Evolutionary conservation across 1,140 invertebrate genomes (phyloP).

Genomic region (Ectropis grisescens): DNA sequence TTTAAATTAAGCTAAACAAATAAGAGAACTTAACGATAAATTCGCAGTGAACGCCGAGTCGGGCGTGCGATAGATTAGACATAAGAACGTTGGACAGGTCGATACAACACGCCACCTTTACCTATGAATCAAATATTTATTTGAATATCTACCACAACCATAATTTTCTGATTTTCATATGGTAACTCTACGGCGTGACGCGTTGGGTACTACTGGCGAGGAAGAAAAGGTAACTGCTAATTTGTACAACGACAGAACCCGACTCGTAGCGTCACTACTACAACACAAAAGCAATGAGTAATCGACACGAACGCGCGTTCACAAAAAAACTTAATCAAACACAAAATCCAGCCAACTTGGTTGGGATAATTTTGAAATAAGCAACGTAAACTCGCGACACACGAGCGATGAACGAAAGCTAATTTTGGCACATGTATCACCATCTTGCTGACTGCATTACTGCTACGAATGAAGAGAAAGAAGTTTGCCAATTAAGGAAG

Average conservation of each 20-base stretch:
- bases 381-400: conserved; percentile 39
- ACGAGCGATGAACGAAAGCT: conserved; percentile 14
- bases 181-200: conserved; percentile 50
- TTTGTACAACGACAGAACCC: conserved; percentile 18
- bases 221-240: conserved; percentile 12
- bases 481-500: neutral
- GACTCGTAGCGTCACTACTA: conserved; percentile 6
- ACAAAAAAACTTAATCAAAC: conserved; percentile 21
- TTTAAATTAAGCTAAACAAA: conserved; percentile 68
- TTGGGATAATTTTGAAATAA: conserved; percentile 43
- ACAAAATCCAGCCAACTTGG: conserved; percentile 51
- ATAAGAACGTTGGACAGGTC: conserved; percentile 26
- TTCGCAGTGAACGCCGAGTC: conserved; percentile 20
- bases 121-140: conserved; percentile 50
- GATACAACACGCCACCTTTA: conserved; percentile 36
- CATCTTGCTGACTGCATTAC: conserved; percentile 23
- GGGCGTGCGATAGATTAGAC: too few relatives aligned
- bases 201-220: conserved; percentile 13
- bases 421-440: conserved; percentile 28
- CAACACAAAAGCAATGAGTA: neutral
- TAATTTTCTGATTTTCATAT: conserved; percentile 50
- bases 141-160: conserved; percentile 67
- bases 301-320: conserved; percentile 27
- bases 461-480: neutral
- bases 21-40: conserved; percentile 34